These are phyloP conservation scores for Molothrus aeneus DNA, from an alignment of 2,797 vertebrate species.

Conservation along the genomic window DNA sequence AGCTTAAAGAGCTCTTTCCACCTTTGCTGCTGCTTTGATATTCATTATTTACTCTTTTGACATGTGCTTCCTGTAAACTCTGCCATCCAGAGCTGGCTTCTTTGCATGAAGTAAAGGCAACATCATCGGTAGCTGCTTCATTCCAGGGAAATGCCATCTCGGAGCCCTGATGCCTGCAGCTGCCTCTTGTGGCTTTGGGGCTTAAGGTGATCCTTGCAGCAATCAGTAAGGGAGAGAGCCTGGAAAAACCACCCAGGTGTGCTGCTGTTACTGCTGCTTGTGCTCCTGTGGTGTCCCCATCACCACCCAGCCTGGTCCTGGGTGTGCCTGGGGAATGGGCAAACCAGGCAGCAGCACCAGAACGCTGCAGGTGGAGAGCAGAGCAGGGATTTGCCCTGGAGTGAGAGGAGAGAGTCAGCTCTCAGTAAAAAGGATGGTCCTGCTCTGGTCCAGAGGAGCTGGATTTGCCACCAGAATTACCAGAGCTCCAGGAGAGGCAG, in stretches of 20 bases:
- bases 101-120: conserved; percentile 2
- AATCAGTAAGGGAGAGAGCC: background rate
- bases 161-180: background rate
- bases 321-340: background rate
- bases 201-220: background rate
- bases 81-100: background rate
- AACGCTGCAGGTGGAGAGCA: background rate
- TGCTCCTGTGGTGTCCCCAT: background rate
- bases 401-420: background rate
- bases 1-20: conserved; percentile 23
- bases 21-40: conserved; percentile 16
- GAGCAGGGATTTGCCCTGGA: background rate
- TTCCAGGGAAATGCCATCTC: background rate
- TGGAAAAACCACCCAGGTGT: background rate
- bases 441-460: background rate
- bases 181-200: background rate
- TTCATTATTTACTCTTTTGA: conserved; percentile 49
- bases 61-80: background rate
- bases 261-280: background rate
- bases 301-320: fast-evolving
- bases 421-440: too few relatives aligned
- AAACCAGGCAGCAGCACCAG: background rate
- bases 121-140: background rate
- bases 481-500: background rate
- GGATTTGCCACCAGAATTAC: background rate